Percentiles rank a stretch among this genome's conserved stretches.
These are phyloP conservation scores for Dreissena polymorpha DNA, from an alignment of 1,140 invertebrate genomes.

Conservation along the genomic window DNA sequence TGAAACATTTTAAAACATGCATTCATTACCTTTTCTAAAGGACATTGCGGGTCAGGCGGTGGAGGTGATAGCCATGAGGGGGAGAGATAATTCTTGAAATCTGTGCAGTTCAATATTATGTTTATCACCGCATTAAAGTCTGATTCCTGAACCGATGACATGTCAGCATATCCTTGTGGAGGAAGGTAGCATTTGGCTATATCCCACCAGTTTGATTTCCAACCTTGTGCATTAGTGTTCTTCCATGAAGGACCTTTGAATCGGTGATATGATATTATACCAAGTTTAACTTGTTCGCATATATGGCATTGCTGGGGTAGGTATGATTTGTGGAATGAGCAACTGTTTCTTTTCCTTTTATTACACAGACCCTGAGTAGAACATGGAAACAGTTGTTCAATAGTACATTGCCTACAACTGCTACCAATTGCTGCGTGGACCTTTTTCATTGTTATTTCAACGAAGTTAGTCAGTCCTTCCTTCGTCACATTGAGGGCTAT, in stretches of 20 bases:
- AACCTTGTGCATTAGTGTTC: neutral
- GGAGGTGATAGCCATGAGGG: neutral
- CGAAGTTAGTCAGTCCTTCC: conserved; percentile 4
- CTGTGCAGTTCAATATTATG: no score
- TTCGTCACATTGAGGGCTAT: conserved; percentile 1
- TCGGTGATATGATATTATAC: neutral
- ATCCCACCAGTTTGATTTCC: neutral
- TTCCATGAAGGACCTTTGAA: conserved; percentile 6
- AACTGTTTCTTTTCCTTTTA: neutral
- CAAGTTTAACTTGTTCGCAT: neutral
- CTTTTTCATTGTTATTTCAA: neutral
- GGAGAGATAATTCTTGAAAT: neutral
- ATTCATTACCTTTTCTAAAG: no score
- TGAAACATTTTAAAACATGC: no score
- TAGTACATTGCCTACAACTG: neutral
- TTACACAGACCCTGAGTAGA: neutral
- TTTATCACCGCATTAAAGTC: neutral
- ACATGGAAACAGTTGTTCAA: conserved; percentile 11
- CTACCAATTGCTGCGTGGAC: neutral
- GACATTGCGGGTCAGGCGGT: neutral
- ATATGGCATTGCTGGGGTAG: neutral
- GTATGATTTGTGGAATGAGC: neutral
- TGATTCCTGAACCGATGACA: neutral
- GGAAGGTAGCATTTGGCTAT: conserved; percentile 12
- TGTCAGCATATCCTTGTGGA: neutral